These are phyloP conservation scores for Homarus gammarus DNA, from an alignment of 2,888 invertebrate genomes.

Conservation along the genomic window DNA sequence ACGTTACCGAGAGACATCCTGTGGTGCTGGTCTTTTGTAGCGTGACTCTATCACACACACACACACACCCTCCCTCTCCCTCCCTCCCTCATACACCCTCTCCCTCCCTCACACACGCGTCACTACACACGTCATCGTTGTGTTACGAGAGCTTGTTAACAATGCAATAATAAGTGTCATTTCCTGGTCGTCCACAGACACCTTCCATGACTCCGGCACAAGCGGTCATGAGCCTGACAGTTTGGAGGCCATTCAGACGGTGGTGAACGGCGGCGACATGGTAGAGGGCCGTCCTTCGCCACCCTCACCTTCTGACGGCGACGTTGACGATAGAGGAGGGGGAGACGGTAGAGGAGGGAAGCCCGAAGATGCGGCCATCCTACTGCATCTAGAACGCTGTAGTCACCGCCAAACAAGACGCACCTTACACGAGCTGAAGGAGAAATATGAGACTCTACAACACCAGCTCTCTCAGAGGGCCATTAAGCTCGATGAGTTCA, in stretches of 20 bases:
- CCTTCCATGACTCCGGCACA: conserved; percentile 75
- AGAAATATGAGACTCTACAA: conserved; percentile 77
- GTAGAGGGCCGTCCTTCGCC: conserved; percentile 28
- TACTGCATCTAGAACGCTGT: conserved; percentile 78
- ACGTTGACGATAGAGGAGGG: conserved; percentile 1
- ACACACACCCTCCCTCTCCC: not conserved
- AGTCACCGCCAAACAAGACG: conserved; percentile 77
- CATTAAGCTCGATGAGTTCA: conserved; percentile 41
- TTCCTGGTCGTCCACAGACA: conserved; percentile 49
- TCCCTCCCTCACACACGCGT: not conserved
- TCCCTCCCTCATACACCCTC: not conserved
- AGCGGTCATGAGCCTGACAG: conserved; percentile 77
- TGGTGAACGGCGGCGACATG: conserved; percentile 76
- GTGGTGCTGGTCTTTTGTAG: too few species aligned
- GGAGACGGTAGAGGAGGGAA: conserved; percentile 46
- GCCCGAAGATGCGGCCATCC: conserved; percentile 77
- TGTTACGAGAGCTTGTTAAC: not conserved
- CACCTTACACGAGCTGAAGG: conserved; percentile 77
- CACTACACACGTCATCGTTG: not conserved
- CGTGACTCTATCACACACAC: too few species aligned
- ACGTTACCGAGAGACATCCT: too few species aligned
- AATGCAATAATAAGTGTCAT: not conserved
- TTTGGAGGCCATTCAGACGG: conserved; percentile 78
- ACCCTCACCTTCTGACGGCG: conserved; percentile 24
- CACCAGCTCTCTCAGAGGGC: conserved; percentile 39